Conservation (phyloP, 2,797 vertebrate species). For the Aeoliscus strigatus region DNA sequence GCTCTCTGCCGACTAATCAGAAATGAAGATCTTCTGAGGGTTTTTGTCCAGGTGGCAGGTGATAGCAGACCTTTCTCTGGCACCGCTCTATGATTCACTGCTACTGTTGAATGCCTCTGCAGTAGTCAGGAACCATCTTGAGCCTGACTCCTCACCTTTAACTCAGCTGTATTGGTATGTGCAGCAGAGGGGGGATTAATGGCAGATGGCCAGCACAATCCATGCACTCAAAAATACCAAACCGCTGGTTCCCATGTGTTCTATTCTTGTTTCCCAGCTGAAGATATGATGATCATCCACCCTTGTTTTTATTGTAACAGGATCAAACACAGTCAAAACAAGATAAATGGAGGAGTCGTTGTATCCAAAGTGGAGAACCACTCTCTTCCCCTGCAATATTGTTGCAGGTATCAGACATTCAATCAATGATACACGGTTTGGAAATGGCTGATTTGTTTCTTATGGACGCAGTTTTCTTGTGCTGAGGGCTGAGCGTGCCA, state of each 20-base stretch:
- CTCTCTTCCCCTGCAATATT: slow-evolving; percentile 49
- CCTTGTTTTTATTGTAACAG: slow-evolving; percentile 57
- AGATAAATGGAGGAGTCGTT: slow-evolving; percentile 39
- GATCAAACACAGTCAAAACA: slow-evolving; percentile 75
- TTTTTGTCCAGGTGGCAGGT: slow-evolving; percentile 72
- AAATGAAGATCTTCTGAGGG: slow-evolving; percentile 55
- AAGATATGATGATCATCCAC: slow-evolving; percentile 47
- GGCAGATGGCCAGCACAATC: slow-evolving; percentile 52
- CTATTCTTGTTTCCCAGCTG: slow-evolving; percentile 20
- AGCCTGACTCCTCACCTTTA: slow-evolving; percentile 41
- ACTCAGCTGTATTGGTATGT: slow-evolving; percentile 30
- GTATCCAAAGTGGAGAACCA: slow-evolving; percentile 46
- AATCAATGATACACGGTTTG: slow-evolving; percentile 64
- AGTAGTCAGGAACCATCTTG: slow-evolving; percentile 36
- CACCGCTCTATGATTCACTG: slow-evolving; percentile 53
- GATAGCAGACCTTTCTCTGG: slow-evolving; percentile 54
- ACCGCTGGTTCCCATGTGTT: slow-evolving; percentile 33
- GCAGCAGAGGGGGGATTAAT: slow-evolving; percentile 23
- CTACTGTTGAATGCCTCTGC: slow-evolving; percentile 50
- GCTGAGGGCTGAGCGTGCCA: slow-evolving; percentile 46
- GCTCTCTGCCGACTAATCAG: slow-evolving; percentile 63
- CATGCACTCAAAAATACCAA: slow-evolving; percentile 52
- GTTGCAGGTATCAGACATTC: slow-evolving; percentile 61
- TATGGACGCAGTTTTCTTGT: slow-evolving; percentile 39
- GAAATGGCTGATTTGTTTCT: slow-evolving; percentile 67